These are phyloP conservation scores for Halcyon badia DNA, from an alignment of 2,797 vertebrate genomes.

Conservation along the genomic window DNA sequence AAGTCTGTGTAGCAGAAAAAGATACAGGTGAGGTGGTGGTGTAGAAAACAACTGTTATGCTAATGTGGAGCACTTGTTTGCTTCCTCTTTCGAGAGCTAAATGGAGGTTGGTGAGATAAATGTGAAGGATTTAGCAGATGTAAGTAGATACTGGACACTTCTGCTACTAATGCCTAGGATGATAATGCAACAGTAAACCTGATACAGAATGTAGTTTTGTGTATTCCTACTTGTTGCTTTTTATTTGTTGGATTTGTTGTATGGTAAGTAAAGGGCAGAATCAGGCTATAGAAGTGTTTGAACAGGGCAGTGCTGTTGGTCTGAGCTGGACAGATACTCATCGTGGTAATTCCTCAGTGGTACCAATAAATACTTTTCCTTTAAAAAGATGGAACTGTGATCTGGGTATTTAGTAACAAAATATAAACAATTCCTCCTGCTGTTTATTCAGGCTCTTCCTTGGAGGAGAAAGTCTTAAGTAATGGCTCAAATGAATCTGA, in stretches of 20 bases:
- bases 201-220: background rate
- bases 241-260: background rate
- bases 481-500: conserved; percentile 88
- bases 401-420: conserved; percentile 10
- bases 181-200: background rate
- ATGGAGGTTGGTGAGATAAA: background rate
- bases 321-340: background rate
- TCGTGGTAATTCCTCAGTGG: background rate
- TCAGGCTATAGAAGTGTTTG: background rate
- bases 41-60: background rate
- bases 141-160: background rate
- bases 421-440: conserved; percentile 75
- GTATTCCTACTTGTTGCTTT: background rate
- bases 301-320: background rate
- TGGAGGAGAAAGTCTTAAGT: conserved; percentile 93
- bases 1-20: background rate
- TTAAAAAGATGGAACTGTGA: background rate
- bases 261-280: background rate
- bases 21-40: background rate
- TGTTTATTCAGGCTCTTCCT: conserved; percentile 89
- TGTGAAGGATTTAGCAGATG: background rate
- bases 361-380: background rate
- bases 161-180: background rate
- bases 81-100: background rate
- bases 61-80: background rate